A percentile compares a stretch with the other conserved stretches of the same genome.
Evolutionary conservation across 2,797 vertebrate species (phyloP).

Genomic region (Siniperca scherzeri): DNA sequence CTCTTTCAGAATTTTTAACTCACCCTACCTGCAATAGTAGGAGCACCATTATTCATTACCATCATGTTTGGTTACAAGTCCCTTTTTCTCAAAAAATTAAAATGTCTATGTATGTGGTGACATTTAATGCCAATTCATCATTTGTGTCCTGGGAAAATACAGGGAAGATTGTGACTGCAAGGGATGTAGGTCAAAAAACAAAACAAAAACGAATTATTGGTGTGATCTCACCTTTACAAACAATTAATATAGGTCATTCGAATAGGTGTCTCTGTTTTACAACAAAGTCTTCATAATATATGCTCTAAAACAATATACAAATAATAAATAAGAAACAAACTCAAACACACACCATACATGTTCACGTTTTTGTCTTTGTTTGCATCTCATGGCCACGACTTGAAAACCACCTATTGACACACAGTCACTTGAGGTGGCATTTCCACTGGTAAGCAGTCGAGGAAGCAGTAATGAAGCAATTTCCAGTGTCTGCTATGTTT

Average conservation of each 20-base stretch:
- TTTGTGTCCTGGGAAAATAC: background rate
- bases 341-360: background rate
- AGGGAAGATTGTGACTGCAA: background rate
- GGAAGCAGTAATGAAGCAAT: background rate
- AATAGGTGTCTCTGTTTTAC: background rate
- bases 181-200: no score
- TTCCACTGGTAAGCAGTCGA: background rate
- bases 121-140: no score
- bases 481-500: background rate
- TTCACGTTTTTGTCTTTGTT: background rate
- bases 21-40: no score
- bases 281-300: background rate
- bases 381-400: background rate
- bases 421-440: background rate
- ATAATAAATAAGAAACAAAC: background rate
- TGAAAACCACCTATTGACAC: background rate
- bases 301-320: background rate
- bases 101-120: no score
- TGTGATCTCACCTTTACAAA: background rate
- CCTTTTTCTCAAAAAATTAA: no score
- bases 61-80: no score
- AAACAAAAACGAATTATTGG: background rate
- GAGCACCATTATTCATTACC: no score
- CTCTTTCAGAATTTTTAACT: no score
- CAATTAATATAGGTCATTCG: background rate